phyloP scores from a whole-genome alignment of 2,888 invertebrate genomes.

The Phortica magna region DNA sequence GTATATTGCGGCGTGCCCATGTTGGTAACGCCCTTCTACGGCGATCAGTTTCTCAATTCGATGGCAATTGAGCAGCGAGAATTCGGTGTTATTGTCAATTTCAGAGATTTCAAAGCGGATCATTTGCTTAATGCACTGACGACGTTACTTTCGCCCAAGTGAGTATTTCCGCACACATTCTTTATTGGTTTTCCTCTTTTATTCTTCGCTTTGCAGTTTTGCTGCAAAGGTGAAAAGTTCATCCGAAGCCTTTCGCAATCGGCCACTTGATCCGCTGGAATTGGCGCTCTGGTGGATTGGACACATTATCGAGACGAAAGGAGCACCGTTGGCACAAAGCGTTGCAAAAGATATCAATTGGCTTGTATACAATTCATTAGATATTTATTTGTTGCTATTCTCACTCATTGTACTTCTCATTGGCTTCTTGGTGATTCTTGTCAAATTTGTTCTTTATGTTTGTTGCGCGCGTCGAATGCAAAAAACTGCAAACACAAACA shows the following conservation, averaged over 20 bases:
- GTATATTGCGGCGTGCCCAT: conserved; percentile 82
- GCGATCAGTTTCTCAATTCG: conserved; percentile 82
- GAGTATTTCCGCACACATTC: conserved; percentile 3
- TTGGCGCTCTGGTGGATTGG: conserved; percentile 83
- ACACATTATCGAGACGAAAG: conserved; percentile 80
- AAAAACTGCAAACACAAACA: conserved; percentile 25
- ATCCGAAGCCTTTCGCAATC: conserved; percentile 79
- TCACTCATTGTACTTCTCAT: conserved; percentile 39
- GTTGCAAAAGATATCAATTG: conserved; percentile 78
- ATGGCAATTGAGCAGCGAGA: conserved; percentile 79
- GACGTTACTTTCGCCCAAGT: conserved; percentile 68
- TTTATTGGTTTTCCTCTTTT: not conserved
- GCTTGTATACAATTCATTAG: conserved; percentile 79
- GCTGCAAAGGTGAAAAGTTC: conserved; percentile 75
- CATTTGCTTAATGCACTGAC: conserved; percentile 78
- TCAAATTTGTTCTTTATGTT: conserved; percentile 26
- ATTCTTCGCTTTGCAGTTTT: conserved; percentile 54
- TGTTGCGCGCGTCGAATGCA: not conserved
- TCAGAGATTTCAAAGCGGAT: conserved; percentile 78
- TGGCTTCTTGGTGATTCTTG: conserved; percentile 38
- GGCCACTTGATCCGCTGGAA: conserved; percentile 80
- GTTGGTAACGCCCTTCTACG: conserved; percentile 83
- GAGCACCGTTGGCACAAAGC: conserved; percentile 79
- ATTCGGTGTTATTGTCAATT: conserved; percentile 79
- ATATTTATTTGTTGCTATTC: conserved; percentile 73